Base-by-base conservation (phyloP, 1,140 invertebrate genomes). In the Pinna nobilis region DNA sequence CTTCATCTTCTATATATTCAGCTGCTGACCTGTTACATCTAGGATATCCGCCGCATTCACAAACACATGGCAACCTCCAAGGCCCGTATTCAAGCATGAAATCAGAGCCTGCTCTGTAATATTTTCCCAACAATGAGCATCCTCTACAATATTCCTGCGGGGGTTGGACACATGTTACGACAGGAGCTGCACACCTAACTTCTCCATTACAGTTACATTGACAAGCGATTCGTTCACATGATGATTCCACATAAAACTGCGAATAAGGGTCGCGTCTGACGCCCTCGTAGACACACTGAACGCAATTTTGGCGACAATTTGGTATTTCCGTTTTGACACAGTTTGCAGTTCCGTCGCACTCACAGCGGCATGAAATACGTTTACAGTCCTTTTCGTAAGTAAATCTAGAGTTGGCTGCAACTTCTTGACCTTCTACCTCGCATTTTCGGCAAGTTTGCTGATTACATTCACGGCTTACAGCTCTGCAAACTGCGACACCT, bases 181-280 rank as follows among this genome's bases (percentile, higher is more conserved):
- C 35, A 23, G 72, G 64, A 33, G 44, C n/a, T n/a, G 57, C 44
- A 41, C 73, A 75, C 5, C 32, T 44, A 23, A 69, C 37, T 6
- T 50, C 15, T 6, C 73, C 73, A 41, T 53, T 65, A 51, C 73
- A 75, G 23, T 65, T 61, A 49, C 73, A 75, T 37, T 70, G 66
- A 60, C 73, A 75, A 0, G 53, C 37, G 13, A 61, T 59, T 37
- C 51, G 64, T 11, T 49, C 47, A 32, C 73, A 75, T 7, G 35
- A 30, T 7, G 23, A 57, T 30, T 70, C 57, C 4, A 65, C 39
- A 23, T 75, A 37, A 50, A 75, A 75, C 39, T 64, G 35, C 0
- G 66, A 33, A 50, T 75, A 65, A 4, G 67, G 66, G 11, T 33
- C 28, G 33, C 60, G 61, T 3, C 37, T 41, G 20, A 55, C 32